Base-by-base conservation (phyloP, 2,888 invertebrate genomes). In the Drosophila hamatofila region DNA sequence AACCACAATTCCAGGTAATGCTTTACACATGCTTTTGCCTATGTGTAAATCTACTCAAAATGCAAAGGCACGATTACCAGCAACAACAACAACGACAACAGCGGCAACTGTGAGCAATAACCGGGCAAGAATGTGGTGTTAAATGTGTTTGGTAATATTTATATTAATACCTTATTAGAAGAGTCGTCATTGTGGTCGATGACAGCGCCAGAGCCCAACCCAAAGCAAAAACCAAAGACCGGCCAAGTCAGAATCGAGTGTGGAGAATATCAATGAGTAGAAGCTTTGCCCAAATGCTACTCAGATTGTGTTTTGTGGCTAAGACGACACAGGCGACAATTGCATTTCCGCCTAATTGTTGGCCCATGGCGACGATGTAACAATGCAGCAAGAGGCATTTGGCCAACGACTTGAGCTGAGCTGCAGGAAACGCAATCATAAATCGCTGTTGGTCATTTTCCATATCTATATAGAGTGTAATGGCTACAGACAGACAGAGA, bases 151-250 rank as follows among this genome's bases (percentile, higher is more conserved):
- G 85, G 70, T 75, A 83, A 76, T 54, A 54, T 77, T 85, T 83
- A 76, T 88, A 86, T 85, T 90, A 86, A 89, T 86, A 78, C 83
- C 90, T 83, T 90, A 86, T 86, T 89, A 89, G 89, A 88, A 72
- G 88, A 73, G 68, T 61, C 66, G 52, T 51, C 57, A 59, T 55
- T 65, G 64, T 76, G 64, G 65, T 35, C 70, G 59, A 57, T 75
- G 75, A 75, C 76, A 74, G 57, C 42, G 35, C 35, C 27, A 37
- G 59, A 42, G 56, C 56, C 55, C 39, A 56, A 21, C 55, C 55
- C 54, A 51, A 63, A 56, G 56, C 56, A 41, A 27, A 56, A 16
- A 27, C 55, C 37, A 51, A 25, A 56, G 54, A 70, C 48, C 55
- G 52, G 7, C 61, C 42, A 51, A 63, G 39, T 54, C 57, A 49